Evolutionary conservation across 2,113 vertebrate species (phyloP).

Genomic region (Gulo gulo): DNA sequence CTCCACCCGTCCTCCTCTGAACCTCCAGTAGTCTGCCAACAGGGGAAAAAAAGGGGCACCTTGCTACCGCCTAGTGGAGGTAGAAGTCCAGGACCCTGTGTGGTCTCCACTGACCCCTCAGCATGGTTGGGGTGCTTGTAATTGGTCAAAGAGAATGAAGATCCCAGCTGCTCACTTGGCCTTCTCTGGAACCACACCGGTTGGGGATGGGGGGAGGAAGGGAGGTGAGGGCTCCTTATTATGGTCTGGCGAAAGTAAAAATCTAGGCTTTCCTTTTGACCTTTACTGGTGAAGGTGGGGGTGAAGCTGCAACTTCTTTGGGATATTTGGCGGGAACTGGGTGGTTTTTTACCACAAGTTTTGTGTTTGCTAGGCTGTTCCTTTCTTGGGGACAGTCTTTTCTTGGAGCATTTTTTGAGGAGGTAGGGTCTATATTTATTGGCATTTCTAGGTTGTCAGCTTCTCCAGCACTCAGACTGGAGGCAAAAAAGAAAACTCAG

Average conservation of each 20-base stretch:
- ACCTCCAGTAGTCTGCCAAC: background rate
- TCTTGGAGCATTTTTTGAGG: background rate
- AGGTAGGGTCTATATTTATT: background rate
- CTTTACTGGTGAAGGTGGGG: background rate
- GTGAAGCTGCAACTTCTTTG: background rate
- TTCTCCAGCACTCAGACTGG: background rate
- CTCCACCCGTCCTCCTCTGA: background rate
- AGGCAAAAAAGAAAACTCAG: background rate
- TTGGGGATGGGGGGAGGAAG: background rate
- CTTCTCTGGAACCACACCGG: background rate
- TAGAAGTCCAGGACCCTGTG: background rate
- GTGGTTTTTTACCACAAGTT: background rate
- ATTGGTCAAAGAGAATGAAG: background rate
- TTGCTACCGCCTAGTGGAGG: background rate
- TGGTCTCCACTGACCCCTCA: background rate
- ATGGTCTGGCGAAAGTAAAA: background rate
- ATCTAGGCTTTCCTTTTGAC: background rate
- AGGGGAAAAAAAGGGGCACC: background rate
- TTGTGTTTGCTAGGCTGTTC: background rate
- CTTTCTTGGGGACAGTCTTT: background rate
- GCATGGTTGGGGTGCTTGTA: background rate
- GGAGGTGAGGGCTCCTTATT: background rate
- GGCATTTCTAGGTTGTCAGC: background rate
- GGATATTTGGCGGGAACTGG: background rate
- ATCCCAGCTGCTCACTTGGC: background rate